Evolutionary conservation across 2,888 invertebrate species (phyloP).

Genomic region (Sesia apiformis): DNA sequence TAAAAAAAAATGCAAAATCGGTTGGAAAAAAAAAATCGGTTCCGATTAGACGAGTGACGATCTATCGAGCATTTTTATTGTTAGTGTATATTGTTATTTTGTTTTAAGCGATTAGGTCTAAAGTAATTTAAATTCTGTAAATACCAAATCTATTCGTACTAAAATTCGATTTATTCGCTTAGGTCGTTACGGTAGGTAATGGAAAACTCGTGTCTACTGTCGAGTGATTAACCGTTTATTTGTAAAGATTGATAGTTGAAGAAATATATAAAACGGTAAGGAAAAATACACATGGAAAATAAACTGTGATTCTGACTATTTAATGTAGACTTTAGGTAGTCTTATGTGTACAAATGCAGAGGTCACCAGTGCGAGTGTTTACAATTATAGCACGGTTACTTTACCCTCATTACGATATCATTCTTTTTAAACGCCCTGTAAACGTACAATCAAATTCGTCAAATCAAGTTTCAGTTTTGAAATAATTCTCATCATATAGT

Average conservation of each 20-base stretch:
- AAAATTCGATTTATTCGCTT: conserved; percentile 60
- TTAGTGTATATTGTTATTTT: conserved; percentile 75
- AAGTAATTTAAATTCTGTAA: conserved; percentile 69
- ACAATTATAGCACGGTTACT: too few relatives aligned
- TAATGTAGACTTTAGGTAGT: conserved; percentile 67
- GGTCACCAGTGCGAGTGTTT: too few relatives aligned
- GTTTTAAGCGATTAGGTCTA: conserved; percentile 70
- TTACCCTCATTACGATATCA: too few relatives aligned
- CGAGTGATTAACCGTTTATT: conserved; percentile 52
- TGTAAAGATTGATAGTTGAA: conserved; percentile 49
- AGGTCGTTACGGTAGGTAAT: conserved; percentile 64
- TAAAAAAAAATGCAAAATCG: conserved; percentile 58
- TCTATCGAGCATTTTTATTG: conserved; percentile 73
- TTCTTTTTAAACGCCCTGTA: too few relatives aligned
- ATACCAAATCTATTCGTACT: conserved; percentile 64
- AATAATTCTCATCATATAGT: too few relatives aligned
- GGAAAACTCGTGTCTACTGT: conserved; percentile 59
- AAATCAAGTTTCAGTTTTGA: too few relatives aligned
- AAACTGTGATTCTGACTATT: conserved; percentile 75
- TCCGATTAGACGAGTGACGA: conserved; percentile 63
- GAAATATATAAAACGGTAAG: conserved; percentile 43
- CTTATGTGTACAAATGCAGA: conserved; percentile 22
- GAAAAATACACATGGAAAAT: conserved; percentile 68
- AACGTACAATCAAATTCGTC: too few relatives aligned
- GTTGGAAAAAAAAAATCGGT: conserved; percentile 61